These are phyloP conservation scores for Nemoura dubitans DNA, from an alignment of 2,888 invertebrate genomes.

Conservation along the genomic window DNA sequence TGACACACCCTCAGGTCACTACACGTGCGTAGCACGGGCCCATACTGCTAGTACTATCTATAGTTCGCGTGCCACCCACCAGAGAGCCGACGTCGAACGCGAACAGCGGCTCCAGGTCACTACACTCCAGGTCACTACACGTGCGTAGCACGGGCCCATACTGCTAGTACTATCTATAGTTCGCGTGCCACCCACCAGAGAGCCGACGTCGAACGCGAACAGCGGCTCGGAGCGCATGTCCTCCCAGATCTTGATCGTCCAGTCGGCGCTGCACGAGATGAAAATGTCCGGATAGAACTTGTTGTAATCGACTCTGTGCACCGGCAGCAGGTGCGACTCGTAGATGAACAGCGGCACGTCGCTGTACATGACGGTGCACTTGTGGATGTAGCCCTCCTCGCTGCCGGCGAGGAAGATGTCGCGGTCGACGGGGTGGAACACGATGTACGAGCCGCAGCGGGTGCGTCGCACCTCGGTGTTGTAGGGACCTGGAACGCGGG, in stretches of 20 bases:
- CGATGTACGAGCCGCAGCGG: constrained; percentile 88
- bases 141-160: no score
- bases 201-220: constrained; percentile 63
- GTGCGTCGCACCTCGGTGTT: constrained; percentile 58
- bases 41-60: no score
- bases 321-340: constrained; percentile 84
- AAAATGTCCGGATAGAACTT: constrained; percentile 87
- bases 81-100: constrained; percentile 63
- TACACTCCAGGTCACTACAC: no score
- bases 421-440: constrained; percentile 84
- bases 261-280: constrained; percentile 93
- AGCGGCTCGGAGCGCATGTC: constrained; percentile 73
- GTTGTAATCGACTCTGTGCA: constrained; percentile 89
- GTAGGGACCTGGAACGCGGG: constrained; percentile 54
- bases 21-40: no score
- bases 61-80: constrained; percentile 63
- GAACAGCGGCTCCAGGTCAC: constrained; percentile 63
- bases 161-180: no score
- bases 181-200: constrained; percentile 63
- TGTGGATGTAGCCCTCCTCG: constrained; percentile 91
- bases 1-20: no score
- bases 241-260: constrained; percentile 97
- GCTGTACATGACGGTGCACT: constrained; percentile 87
- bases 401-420: constrained; percentile 91
- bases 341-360: constrained; percentile 80